Evolutionary conservation across 2,888 invertebrate genomes (phyloP), one percentile per base, ranked within the genome.

Genomic region (Meiosimyza platycephala): DNA sequence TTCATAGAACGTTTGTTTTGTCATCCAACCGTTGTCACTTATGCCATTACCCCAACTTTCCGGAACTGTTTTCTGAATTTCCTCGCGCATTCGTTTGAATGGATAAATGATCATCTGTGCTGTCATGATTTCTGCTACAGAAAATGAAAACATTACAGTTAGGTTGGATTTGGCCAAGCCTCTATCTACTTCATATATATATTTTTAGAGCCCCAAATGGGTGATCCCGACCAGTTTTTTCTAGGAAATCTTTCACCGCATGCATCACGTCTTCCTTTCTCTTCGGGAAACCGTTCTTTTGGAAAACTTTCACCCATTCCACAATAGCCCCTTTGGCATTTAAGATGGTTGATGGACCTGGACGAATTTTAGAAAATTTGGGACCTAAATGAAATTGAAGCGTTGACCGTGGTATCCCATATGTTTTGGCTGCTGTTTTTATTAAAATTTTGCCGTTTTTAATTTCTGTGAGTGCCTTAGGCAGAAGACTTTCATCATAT

Each of bases 1-100:
- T 22, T 62, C 62, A 12, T 70, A 52, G 47, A 70, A 70, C 54
- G 33, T 16, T 62, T 70, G 62, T 13, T 70, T 22, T 22, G 22
- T 71, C 65, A 71, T 65, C 65, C 65, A 71, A 33, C 71, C 65
- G 33, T 65, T 71, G 55, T 71, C 71, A 18, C 64, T 71, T 47
- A 64, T 55, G 15, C 55, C 54, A 13, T 40, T 47, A 12, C 71
- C 55, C 64, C 57, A 55, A 5, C 28, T 18, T 47, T 63, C 63
- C 18, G 71, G 71, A 71, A 71, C 54, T n/a, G 54, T 63, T 9
- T 63, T 71, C 11, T 63, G 33, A 28, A 70, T 70, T 18, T 52
- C 70, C 12, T 62, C 40, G 16, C 40, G 52, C 47, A 71, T 54
- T 71, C 63, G 52, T 28, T 63, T 71, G 9, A 33, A 52, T 11